These are phyloP conservation scores for Phrynocephalus guinanensis DNA, from an alignment of 2,797 vertebrate species.

Conservation along the genomic window DNA sequence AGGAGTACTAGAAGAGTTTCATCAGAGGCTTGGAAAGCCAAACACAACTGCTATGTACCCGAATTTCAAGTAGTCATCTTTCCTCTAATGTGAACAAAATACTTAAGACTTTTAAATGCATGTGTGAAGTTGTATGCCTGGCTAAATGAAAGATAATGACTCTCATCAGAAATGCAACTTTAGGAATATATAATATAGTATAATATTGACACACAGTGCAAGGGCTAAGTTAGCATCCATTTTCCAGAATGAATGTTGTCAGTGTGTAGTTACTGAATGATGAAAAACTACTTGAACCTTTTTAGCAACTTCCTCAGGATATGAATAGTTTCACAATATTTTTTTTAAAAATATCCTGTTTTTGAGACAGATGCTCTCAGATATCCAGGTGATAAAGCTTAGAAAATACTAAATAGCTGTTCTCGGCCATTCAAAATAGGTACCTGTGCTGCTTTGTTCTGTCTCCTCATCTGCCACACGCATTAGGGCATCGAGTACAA, in stretches of 20 bases:
- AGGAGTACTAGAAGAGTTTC: background rate
- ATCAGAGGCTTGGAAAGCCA: background rate
- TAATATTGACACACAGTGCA: background rate
- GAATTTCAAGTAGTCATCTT: background rate
- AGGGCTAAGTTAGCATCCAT: background rate
- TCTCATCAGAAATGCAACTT: background rate
- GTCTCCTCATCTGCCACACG: constrained; percentile 95
- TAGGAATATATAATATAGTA: background rate
- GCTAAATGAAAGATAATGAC: background rate
- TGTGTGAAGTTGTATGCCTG: background rate
- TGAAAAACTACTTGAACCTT: background rate
- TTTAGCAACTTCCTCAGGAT: background rate
- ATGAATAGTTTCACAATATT: background rate
- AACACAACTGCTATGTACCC: background rate
- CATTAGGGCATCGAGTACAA: constrained; percentile 96
- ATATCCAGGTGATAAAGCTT: background rate
- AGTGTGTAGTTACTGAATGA: background rate
- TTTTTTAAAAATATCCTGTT: background rate
- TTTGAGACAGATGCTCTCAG: background rate
- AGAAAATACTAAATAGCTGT: background rate
- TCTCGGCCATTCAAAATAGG: constrained; percentile 9
- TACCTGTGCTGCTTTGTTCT: constrained; percentile 95
- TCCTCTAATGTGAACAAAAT: background rate
- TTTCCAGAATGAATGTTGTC: background rate
- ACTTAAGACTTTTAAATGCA: background rate